These are phyloP conservation scores for Apteryx mantelli DNA, from an alignment of 2,113 vertebrate genomes.

Conservation along the genomic window DNA sequence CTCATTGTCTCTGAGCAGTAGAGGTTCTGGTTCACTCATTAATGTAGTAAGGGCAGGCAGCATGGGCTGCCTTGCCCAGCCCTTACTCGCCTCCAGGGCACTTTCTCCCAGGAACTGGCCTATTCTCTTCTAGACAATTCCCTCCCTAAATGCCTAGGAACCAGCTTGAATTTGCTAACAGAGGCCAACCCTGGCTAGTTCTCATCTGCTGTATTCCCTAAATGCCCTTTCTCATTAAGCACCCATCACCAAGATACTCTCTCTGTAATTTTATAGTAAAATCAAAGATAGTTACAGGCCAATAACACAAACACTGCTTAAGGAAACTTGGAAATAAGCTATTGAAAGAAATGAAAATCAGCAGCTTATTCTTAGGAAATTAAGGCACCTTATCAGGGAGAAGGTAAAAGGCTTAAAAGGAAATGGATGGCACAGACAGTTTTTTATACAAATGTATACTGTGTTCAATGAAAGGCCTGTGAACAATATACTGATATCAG, in stretches of 20 bases:
- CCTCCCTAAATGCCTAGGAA: neutral
- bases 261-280: slow-evolving; percentile 6
- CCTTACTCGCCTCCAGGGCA: neutral
- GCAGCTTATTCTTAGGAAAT: slow-evolving; percentile 34
- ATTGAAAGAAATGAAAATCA: slow-evolving; percentile 37
- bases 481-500: neutral
- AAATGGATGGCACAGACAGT: neutral
- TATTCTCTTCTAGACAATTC: neutral
- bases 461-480: neutral
- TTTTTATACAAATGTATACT: neutral
- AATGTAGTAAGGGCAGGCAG: neutral
- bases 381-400: neutral
- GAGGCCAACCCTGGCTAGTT: neutral
- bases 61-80: fast-evolving
- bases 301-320: slow-evolving; percentile 20
- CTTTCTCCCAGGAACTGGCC: neutral
- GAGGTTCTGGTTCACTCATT: neutral
- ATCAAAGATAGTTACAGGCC: slow-evolving; percentile 1
- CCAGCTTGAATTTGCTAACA: neutral
- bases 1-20: neutral
- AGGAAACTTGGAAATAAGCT: slow-evolving; percentile 26
- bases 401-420: neutral
- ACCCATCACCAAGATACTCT: neutral
- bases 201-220: neutral
- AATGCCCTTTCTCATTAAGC: neutral